These are phyloP conservation scores for Sciaenops ocellatus DNA, from an alignment of 2,797 vertebrate species.

Conservation along the genomic window DNA sequence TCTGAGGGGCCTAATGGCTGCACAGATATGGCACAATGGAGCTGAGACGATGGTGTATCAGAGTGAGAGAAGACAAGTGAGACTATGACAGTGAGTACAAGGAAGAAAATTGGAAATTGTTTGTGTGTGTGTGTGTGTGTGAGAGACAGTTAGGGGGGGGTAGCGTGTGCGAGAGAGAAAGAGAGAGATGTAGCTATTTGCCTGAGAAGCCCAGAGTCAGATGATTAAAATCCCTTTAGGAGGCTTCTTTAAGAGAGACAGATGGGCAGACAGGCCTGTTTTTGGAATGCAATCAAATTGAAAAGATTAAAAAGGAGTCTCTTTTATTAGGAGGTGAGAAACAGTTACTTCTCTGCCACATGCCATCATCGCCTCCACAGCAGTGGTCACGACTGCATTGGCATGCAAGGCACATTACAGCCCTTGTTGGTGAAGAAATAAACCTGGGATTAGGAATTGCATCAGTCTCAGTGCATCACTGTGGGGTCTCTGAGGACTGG, in stretches of 20 bases:
- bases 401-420: conserved; percentile 73
- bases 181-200: conserved; percentile 80
- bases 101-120: conserved; percentile 74
- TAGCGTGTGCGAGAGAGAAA: conserved; percentile 43
- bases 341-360: conserved; percentile 84
- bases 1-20: conserved; percentile 78
- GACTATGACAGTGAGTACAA: conserved; percentile 75
- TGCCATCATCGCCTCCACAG: conserved; percentile 80
- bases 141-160: neutral
- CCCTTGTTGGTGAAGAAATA: conserved; percentile 71
- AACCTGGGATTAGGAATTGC: conserved; percentile 74
- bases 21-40: conserved; percentile 77
- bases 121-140: conserved; percentile 46
- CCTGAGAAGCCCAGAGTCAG: conserved; percentile 80
- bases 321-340: conserved; percentile 86
- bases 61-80: conserved; percentile 69
- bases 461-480: conserved; percentile 67
- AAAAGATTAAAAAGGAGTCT: conserved; percentile 83
- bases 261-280: conserved; percentile 84
- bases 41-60: conserved; percentile 68
- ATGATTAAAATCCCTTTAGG: conserved; percentile 87
- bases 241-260: conserved; percentile 85
- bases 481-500: conserved; percentile 59
- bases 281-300: conserved; percentile 84
- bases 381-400: conserved; percentile 79